Conservation (phyloP, 2,888 invertebrate species). For the Macrophya alboannulata region DNA sequence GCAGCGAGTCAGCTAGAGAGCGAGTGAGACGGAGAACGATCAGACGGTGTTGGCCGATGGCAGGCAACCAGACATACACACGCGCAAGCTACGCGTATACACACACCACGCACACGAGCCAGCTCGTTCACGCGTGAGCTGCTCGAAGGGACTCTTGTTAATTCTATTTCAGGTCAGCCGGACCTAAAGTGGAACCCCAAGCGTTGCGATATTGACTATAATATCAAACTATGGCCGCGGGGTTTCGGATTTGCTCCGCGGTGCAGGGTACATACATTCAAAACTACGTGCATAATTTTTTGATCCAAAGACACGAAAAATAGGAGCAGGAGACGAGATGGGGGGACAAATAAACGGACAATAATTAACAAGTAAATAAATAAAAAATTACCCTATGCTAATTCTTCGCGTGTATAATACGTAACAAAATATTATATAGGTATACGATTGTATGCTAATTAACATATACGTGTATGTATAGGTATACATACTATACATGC, state of each 20-base stretch:
- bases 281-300: neutral
- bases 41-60: constrained; percentile 15
- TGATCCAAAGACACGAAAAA: no score
- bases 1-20: constrained; percentile 54
- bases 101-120: neutral
- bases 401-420: no score
- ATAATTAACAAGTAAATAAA: no score
- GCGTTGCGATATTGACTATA: constrained; percentile 34
- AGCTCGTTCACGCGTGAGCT: neutral
- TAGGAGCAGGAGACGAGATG: no score
- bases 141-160: constrained; percentile 49
- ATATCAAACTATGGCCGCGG: constrained; percentile 11
- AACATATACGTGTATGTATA: no score
- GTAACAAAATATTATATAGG: no score
- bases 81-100: neutral
- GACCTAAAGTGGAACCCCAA: constrained; percentile 51
- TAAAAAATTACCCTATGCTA: no score
- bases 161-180: constrained; percentile 52
- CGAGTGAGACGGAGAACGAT: constrained; percentile 27
- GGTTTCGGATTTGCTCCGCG: neutral
- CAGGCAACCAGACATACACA: neutral
- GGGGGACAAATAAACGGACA: no score
- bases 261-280: neutral
- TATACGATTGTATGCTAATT: no score
- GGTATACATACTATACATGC: no score